Conservation (phyloP, 37 sponge, comb jelly and placozoan genomes). For the Tethya wilhelma region DNA sequence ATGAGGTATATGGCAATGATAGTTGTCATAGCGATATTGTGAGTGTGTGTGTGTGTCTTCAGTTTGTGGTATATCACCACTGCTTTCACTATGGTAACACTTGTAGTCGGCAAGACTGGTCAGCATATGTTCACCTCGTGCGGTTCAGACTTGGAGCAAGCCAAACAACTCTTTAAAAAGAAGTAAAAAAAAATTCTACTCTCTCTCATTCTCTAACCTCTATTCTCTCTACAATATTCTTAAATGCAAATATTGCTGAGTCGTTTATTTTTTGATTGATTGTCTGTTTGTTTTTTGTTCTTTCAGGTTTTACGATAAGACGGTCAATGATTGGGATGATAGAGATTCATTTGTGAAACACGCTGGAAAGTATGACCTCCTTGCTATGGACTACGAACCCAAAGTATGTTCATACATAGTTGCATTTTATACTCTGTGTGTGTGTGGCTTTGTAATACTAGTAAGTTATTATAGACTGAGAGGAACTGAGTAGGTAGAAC, state of each 20-base stretch:
- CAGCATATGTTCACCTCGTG: constrained; percentile 57
- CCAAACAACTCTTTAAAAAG: constrained; percentile 72
- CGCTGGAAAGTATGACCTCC: constrained; percentile 88
- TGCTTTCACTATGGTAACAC: too few relatives aligned
- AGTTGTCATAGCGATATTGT: too few relatives aligned
- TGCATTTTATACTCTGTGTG: too few relatives aligned
- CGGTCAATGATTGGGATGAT: constrained; percentile 80
- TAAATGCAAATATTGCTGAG: not conserved
- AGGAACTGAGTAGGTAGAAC: too few relatives aligned
- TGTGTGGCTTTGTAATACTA: too few relatives aligned
- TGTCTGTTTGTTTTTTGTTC: not conserved
- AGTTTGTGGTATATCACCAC: too few relatives aligned
- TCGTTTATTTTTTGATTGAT: not conserved
- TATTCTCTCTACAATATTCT: not conserved
- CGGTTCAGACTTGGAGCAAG: constrained; percentile 70
- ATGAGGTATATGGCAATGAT: too few relatives aligned
- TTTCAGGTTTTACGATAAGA: constrained; percentile 89
- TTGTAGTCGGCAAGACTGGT: constrained; percentile 82
- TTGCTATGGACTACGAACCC: constrained; percentile 76
- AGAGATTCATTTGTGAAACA: constrained; percentile 69
- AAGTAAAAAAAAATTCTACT: constrained; percentile 52
- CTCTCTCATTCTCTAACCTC: constrained; percentile 9
- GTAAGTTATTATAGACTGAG: too few relatives aligned
- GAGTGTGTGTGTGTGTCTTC: too few relatives aligned
- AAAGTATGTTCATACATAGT: constrained; percentile 37